phyloP scores from a whole-genome alignment of 2,888 invertebrate genomes.

The Rhorus exstirpatorius region DNA sequence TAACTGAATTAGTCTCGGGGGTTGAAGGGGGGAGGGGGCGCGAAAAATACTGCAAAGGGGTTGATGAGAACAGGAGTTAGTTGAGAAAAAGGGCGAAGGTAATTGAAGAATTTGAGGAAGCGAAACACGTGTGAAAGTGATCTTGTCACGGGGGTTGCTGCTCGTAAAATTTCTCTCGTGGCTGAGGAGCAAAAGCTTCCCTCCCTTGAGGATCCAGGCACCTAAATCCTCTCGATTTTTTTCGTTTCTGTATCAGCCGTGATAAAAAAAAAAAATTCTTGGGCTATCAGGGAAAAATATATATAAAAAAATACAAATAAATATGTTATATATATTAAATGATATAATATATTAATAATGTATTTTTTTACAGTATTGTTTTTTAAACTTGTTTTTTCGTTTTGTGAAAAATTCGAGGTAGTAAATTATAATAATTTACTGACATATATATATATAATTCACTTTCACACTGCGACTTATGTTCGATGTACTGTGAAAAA shows the following conservation, averaged over 20 bases:
- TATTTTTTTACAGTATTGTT: too few relatives aligned
- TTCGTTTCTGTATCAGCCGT: background rate
- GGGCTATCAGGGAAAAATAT: too few relatives aligned
- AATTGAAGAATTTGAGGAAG: conserved; percentile 16
- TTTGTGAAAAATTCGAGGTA: background rate
- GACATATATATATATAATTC: background rate
- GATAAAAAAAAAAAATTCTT: background rate
- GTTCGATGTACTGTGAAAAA: conserved; percentile 18
- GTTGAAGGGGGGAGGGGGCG: conserved; percentile 15
- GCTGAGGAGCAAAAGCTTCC: background rate
- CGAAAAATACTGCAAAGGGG: conserved; percentile 19
- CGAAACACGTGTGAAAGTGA: conserved; percentile 44
- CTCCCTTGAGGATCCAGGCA: background rate
- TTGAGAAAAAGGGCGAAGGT: background rate
- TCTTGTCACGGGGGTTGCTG: conserved; percentile 36
- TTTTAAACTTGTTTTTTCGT: background rate
- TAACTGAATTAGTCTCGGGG: conserved; percentile 63
- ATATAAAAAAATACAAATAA: too few relatives aligned
- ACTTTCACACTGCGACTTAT: background rate
- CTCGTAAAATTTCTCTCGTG: conserved; percentile 25
- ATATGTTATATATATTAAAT: too few relatives aligned
- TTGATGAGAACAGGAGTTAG: conserved; percentile 47
- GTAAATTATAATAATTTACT: conserved; percentile 4
- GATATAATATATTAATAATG: too few relatives aligned
- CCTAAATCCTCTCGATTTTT: conserved; percentile 20